Evolutionary conservation across 2,888 invertebrate genomes (phyloP).

Genomic region (Oscheius sp.): DNA sequence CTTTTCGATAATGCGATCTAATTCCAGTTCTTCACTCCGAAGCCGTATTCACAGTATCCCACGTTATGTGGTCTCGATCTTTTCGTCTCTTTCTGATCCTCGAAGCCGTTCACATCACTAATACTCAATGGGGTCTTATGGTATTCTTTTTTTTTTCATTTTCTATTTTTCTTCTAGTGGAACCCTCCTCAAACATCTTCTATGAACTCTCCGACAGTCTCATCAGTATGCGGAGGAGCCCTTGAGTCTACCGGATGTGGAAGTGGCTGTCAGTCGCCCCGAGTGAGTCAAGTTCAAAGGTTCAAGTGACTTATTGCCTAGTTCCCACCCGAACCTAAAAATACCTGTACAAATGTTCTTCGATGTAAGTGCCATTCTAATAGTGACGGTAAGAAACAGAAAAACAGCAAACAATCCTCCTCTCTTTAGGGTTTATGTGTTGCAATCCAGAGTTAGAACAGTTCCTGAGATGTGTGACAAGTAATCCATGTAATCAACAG

Average conservation of each 20-base stretch:
- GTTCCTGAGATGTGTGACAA: neutral
- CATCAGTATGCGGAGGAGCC: too few relatives aligned
- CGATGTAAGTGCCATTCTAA: conserved; percentile 3
- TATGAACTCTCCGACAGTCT: too few relatives aligned
- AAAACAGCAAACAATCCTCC: too few relatives aligned
- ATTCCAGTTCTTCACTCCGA: conserved; percentile 5
- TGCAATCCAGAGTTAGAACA: conserved; percentile 9
- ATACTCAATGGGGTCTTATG: neutral
- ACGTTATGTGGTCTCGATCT: neutral
- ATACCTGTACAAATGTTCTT: conserved; percentile 4
- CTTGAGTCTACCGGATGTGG: neutral
- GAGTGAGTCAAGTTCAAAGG: neutral
- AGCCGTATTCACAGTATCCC: conserved; percentile 1
- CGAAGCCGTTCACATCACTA: neutral
- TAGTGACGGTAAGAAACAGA: neutral
- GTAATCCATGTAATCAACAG: neutral
- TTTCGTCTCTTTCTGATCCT: neutral
- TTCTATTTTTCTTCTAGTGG: too few relatives aligned
- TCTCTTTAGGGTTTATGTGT: conserved; percentile 1
- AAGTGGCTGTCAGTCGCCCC: neutral
- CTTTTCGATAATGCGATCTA: conserved; percentile 20
- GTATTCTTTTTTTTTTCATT: neutral
- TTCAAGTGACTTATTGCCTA: neutral
- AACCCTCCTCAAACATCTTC: too few relatives aligned
- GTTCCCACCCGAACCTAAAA: conserved; percentile 3